Base-by-base conservation (phyloP, 2,113 vertebrate genomes). In the Eleginops maclovinus region DNA sequence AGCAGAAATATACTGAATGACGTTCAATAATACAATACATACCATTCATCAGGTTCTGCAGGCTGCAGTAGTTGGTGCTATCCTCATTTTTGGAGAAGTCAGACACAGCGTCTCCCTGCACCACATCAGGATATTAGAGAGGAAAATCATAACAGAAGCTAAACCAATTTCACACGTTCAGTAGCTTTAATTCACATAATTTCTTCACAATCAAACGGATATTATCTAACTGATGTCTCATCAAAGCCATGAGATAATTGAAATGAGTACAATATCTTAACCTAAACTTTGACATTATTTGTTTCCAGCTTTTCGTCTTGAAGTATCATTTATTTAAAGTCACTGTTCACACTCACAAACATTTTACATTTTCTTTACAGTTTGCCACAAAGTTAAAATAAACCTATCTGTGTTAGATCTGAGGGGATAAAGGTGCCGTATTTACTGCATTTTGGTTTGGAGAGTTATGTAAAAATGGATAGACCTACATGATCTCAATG, bases 21-120 rank as follows among this genome's bases (percentile, higher is more conserved):
- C 44, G n/a, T 12, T 44, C 47, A n/a, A 31, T 17, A 14, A 59
- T 22, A 3, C 2, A 7, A 28, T 24, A 54, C 44, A 72, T 58
- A 91, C 89, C 82, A 0, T 85, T 60, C 56, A 91, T 82, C 66
- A 91, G 77, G 83, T 92, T 92, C 83, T 92, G 89, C 40, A 91
- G 83, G 83, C 85, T 89, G 87, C 89, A 83, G 85, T 50, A 92
- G 80, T 89, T 89, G 63, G 85, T 84, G 77, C 51, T 47, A 67
- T 87, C 78, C 10, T 83, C 88, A 50, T 82, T 77, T 54, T 76
- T 82, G 43, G 58, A 24, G 49, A 54, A 19, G 55, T 81, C 73
- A 4, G 77, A 80, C 4, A 55, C 50, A 0, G 82, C 78, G 0
- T 92, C 87, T 7, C 89, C 88, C 85, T 91, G 73, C 56, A 54